These are phyloP conservation scores for Orthonyx spaldingii DNA, from an alignment of 2,113 vertebrate genomes.

Conservation along the genomic window DNA sequence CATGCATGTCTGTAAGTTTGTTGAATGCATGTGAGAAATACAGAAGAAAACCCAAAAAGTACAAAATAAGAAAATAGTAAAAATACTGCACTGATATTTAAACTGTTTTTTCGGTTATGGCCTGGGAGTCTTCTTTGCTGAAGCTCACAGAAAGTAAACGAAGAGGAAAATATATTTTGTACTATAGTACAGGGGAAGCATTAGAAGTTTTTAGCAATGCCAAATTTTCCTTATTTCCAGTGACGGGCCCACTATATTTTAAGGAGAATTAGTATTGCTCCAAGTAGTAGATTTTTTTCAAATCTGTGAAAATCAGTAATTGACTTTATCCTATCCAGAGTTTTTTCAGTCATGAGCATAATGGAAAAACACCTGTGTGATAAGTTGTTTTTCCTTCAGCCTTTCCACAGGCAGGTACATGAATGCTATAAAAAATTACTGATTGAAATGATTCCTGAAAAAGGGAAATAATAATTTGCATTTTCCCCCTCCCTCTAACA, in stretches of 20 bases:
- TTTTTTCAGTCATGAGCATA: neutral
- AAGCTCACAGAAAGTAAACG: neutral
- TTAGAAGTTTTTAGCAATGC: neutral
- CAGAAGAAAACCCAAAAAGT: accelerated
- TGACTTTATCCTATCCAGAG: neutral
- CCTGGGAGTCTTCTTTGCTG: neutral
- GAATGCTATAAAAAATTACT: neutral
- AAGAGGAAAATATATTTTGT: neutral
- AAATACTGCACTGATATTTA: neutral
- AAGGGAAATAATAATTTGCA: neutral
- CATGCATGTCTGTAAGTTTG: neutral
- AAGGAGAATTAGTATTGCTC: neutral
- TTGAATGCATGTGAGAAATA: neutral
- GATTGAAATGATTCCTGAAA: neutral
- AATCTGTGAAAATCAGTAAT: neutral
- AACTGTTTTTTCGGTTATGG: neutral
- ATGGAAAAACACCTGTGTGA: neutral
- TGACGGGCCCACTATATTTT: neutral
- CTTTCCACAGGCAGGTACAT: neutral
- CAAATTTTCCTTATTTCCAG: neutral
- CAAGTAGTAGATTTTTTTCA: neutral
- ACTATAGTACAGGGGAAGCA: neutral
- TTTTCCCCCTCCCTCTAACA: constrained; percentile 40
- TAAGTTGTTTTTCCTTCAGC: neutral
- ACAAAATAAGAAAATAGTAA: neutral